Evolutionary conservation across 2,888 invertebrate species (phyloP), one percentile per base, ranked within the genome.

Genomic region (Petrolisthes cinctipes): DNA sequence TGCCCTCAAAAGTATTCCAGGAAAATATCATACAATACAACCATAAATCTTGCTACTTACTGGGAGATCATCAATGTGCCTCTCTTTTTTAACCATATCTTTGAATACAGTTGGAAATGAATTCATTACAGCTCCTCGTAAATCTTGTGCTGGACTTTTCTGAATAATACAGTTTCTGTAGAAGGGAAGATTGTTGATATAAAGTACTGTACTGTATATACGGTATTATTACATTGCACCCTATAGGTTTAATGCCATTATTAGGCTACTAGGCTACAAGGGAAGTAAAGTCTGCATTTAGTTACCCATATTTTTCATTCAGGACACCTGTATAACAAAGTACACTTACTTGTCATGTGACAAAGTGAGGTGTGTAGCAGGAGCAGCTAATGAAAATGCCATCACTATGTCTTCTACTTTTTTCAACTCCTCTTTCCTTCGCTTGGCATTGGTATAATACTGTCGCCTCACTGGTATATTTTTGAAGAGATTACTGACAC

Each of bases 391-490:
- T 3, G 93, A 93, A 91, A 93, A 94, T 4, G 93, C 92, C 91
- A 94, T 93, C 14, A 95, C 92, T 4, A 94, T 91, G 37, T 92
- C 92, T 92, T 95, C 94, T 7, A 94, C 92, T 85, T 92, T 93
- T 91, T 94, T 94, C 54, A 95, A 91, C 89, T 94, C 94, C 83
- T 94, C 94, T 89, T 92, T 93, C 57, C 93, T 92, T 90, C 92
- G 93, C 86, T 93, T 94, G 1, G 92, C 91, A 53, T 93, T 92
- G 84, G 92, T 93, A 85, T 94, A 93, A 88, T 93, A 93, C 92
- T 95, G 94, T 90, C 93, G 93, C 20, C 95, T 92, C 0, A 95
- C 95, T 20, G 95, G 95, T 37, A 94, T 91, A 88, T 94, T 93
- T 91, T 93, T 93, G 91, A 95, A 95, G 76, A 95, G 91, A 88